phyloP scores from a whole-genome alignment of 2,113 vertebrate genomes.

The Podilymbus podiceps region DNA sequence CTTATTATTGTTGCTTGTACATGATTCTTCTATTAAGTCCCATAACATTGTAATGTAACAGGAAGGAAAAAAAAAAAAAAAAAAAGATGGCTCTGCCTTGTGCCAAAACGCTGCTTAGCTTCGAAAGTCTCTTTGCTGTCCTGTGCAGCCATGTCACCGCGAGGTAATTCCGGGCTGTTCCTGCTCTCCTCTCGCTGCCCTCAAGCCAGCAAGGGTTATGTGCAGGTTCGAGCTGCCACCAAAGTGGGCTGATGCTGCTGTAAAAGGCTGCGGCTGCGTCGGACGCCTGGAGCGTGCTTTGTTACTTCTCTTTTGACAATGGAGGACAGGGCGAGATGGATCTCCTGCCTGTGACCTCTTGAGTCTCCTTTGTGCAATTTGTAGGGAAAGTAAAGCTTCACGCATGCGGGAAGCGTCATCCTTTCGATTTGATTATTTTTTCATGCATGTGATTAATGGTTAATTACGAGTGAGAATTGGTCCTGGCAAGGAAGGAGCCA shows the following conservation, averaged over 20 bases:
- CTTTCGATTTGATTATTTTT: not conserved
- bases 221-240: not conserved
- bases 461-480: not conserved
- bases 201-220: not conserved
- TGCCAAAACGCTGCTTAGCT: not conserved
- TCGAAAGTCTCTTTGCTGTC: not conserved
- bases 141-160: rapidly evolving
- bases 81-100: not conserved
- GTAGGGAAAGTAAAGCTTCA: not conserved
- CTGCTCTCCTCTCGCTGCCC: not conserved
- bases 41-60: not conserved
- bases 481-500: not conserved
- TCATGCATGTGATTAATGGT: not conserved
- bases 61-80: not conserved
- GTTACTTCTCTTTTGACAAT: not conserved
- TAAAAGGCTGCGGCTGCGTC: rapidly evolving
- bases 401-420: not conserved
- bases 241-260: not conserved
- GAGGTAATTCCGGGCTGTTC: not conserved
- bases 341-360: not conserved
- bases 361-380: not conserved
- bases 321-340: not conserved
- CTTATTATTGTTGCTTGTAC: not conserved
- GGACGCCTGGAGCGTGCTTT: rapidly evolving
- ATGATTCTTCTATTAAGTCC: not conserved